Evolutionary conservation across 2,888 invertebrate genomes (phyloP).

Genomic region (Caenorhabditis becei): DNA sequence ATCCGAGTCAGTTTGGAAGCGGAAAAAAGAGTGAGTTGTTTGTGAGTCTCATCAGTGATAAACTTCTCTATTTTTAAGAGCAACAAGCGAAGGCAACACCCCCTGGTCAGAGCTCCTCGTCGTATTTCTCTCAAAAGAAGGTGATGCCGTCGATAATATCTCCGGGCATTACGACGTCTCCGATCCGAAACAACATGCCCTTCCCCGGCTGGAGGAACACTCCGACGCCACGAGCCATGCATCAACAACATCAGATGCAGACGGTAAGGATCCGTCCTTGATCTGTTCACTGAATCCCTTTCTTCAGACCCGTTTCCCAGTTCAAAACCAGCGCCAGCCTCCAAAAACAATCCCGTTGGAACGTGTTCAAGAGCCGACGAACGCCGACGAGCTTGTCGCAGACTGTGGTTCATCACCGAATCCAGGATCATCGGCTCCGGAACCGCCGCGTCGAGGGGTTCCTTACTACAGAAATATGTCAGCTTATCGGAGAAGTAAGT

Average conservation of each 20-base stretch:
- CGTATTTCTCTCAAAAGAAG: slow-evolving; percentile 9
- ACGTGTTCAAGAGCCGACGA: slow-evolving; percentile 19
- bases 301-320: slow-evolving; percentile 16
- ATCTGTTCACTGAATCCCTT: neutral
- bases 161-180: neutral
- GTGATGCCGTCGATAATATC: slow-evolving; percentile 13
- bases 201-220: slow-evolving; percentile 34
- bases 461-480: slow-evolving; percentile 42
- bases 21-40: slow-evolving; percentile 34
- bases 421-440: neutral
- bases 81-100: neutral
- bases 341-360: slow-evolving; percentile 37
- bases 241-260: neutral
- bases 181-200: neutral
- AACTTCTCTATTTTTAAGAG: neutral
- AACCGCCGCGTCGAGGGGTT: slow-evolving; percentile 35
- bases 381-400: slow-evolving; percentile 23
- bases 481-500: slow-evolving; percentile 25
- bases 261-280: neutral
- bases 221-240: neutral
- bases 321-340: slow-evolving; percentile 8
- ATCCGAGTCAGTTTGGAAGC: slow-evolving; percentile 25
- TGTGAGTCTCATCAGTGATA: neutral
- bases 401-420: slow-evolving; percentile 9
- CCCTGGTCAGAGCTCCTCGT: neutral